Base-by-base conservation (phyloP, 1,140 invertebrate genomes). In the Geopemphigus sp. region DNA sequence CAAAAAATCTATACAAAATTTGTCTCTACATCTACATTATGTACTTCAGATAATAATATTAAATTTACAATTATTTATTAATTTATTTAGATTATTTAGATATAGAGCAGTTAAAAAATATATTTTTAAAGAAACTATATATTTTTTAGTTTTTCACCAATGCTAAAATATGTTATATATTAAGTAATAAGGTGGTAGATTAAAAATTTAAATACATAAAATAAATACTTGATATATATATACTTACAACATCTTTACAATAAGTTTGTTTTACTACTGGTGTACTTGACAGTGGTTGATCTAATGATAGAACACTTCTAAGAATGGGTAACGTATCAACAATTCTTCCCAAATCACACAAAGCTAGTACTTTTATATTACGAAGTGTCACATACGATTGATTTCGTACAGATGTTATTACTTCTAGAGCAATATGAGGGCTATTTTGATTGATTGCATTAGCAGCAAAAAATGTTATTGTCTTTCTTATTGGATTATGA, bases 361-460 rank as follows among this genome's bases (percentile, higher is more conserved):
- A 87, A 3, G 90, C 89, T 57, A 81, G 32, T 82, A 92, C 86
- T 85, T 90, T 92, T 17, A 93, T 84, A 87, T 90, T 91, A 82
- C 91, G 88, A 1, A 91, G 83, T 19, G 90, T 90, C 0, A 92
- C 89, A 83, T 92, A 93, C 81, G 89, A 87, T 72, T 86, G 85
- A 57, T 87, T 85, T 82, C 83, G 87, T 82, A 32, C 82, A 81
- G 76, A 56, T 3, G 87, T 84, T 26, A 92, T 80, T 39, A 93
- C 86, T 86, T 94, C 92, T 17, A 93, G 82, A 5, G 91, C 89
- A 50, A 90, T 82, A 29, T 91, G 87, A 56, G 92, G 89, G 66
- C 87, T 84, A 64, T 90, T 89, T 84, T 93, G 90, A 50, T 90
- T 91, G 24, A 94, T 82, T 29, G 92, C 91, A 50, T 94, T 83